These are phyloP conservation scores for Zaprionus nigranus DNA, from an alignment of 1,140 invertebrate genomes.

Conservation along the genomic window DNA sequence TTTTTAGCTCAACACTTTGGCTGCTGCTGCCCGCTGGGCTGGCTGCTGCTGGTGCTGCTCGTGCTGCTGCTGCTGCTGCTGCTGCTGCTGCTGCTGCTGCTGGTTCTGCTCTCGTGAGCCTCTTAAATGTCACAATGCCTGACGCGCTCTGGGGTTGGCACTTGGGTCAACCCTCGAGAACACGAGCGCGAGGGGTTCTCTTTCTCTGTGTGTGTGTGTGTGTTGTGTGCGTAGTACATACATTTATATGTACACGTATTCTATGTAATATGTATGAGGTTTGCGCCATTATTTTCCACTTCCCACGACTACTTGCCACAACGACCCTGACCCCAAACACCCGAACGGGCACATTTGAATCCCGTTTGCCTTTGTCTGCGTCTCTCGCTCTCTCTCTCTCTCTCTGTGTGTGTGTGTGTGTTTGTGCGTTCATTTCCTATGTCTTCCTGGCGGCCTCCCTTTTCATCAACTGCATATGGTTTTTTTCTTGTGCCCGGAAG, in stretches of 20 bases:
- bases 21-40: constrained; percentile 47
- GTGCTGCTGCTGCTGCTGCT: no score
- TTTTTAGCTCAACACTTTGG: constrained; percentile 69
- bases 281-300: constrained; percentile 74
- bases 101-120: constrained; percentile 64
- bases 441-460: constrained; percentile 31
- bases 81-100: constrained; percentile 25
- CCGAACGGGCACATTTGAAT: constrained; percentile 8
- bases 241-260: constrained; percentile 19
- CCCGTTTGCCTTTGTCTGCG: constrained; percentile 20
- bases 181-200: constrained; percentile 15
- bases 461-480: constrained; percentile 24
- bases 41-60: constrained; percentile 48
- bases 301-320: constrained; percentile 48
- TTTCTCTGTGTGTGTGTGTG: neutral
- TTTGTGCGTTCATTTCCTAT: constrained; percentile 41
- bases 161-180: constrained; percentile 42
- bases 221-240: constrained; percentile 23
- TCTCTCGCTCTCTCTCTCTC: no score
- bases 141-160: constrained; percentile 71
- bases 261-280: constrained; percentile 43
- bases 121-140: constrained; percentile 79
- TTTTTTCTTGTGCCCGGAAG: neutral
- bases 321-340: constrained; percentile 70
- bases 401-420: neutral